Conservation (phyloP, 2,888 invertebrate species). For the Taphrorychus bicolor region DNA sequence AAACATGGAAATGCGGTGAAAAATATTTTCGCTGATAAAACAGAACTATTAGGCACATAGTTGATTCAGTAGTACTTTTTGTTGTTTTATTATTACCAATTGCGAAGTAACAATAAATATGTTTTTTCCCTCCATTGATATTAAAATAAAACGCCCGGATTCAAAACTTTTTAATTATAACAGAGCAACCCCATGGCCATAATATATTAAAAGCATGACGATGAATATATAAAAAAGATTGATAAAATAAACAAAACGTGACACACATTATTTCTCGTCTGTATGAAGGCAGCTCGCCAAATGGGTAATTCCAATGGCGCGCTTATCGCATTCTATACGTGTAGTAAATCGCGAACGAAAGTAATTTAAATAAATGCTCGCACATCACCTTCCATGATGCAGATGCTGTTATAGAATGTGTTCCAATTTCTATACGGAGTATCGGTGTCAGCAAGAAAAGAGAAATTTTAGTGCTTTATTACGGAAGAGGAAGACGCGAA, state of each 20-base stretch:
- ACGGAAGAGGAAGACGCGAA: slow-evolving; percentile 2
- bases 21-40: no score
- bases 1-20: no score
- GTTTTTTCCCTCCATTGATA: no score
- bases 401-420: slow-evolving; percentile 27
- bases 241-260: neutral
- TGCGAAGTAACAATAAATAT: no score
- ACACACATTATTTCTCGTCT: neutral
- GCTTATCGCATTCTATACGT: neutral
- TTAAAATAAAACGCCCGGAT: no score
- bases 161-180: no score
- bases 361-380: slow-evolving; percentile 27
- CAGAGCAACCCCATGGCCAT: no score
- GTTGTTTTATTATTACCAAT: no score
- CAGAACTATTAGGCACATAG: no score
- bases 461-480: slow-evolving; percentile 25
- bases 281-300: neutral
- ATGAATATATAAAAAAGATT: neutral
- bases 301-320: slow-evolving; percentile 1
- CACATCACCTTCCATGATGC: slow-evolving; percentile 8
- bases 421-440: slow-evolving; percentile 30
- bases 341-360: slow-evolving; percentile 17
- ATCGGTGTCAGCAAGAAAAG: slow-evolving; percentile 33
- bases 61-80: no score
- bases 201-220: neutral